Conservation (phyloP, 1,140 invertebrate genomes). For the Drosophila bocqueti region DNA sequence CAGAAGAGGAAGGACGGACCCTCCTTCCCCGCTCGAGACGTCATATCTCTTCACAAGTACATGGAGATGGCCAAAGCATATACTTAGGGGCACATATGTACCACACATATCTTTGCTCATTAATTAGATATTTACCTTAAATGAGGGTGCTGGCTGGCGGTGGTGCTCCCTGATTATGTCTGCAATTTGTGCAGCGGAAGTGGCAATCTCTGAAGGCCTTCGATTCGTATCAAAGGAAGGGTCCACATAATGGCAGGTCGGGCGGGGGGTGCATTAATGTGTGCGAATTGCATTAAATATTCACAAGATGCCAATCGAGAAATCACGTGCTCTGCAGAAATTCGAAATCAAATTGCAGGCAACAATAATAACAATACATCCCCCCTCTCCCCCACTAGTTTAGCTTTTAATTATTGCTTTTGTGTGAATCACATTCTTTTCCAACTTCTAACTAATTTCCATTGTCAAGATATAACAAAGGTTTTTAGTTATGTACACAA, state of each 20-base stretch:
- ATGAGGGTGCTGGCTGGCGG: conserved; percentile 17
- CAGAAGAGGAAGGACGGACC: neutral
- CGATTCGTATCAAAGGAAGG: conserved; percentile 12
- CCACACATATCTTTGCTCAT: conserved; percentile 35
- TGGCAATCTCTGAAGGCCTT: conserved; percentile 26
- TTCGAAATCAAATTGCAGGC: conserved; percentile 3
- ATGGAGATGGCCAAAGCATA: conserved; percentile 17
- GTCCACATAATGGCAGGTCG: neutral
- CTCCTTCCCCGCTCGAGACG: neutral
- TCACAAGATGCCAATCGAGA: conserved; percentile 3
- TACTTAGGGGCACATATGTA: conserved; percentile 33
- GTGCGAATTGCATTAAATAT: conserved; percentile 22
- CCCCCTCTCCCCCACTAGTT: too few species aligned
- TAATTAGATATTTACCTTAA: conserved; percentile 56
- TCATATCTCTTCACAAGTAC: neutral
- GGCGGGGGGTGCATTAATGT: conserved; percentile 2
- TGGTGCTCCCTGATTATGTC: conserved; percentile 15
- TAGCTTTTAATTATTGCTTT: neutral
- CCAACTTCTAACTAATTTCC: neutral
- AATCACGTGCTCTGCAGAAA: conserved; percentile 17
- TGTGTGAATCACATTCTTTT: neutral
- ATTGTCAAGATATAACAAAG: neutral
- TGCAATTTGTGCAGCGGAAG: conserved; percentile 37
- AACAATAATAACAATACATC: neutral
- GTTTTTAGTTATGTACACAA: neutral